Percentiles rank a stretch among this genome's conserved stretches.
Conservation (phyloP, 2,888 invertebrate genomes). For the Chesias legatella region DNA sequence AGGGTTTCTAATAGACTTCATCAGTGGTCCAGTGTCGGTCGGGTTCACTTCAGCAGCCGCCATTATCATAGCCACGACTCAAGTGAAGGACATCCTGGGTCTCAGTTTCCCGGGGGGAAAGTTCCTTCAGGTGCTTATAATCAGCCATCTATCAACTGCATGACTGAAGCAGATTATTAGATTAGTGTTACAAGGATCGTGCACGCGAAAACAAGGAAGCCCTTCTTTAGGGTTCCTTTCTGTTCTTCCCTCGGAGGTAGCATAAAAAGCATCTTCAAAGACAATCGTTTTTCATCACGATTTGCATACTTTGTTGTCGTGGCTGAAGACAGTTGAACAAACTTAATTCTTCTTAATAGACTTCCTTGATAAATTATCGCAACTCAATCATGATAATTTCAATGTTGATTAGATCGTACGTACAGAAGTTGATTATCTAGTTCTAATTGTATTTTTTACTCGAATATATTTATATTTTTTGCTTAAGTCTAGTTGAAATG, state of each 20-base stretch:
- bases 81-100: constrained; percentile 88
- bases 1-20: constrained; percentile 92
- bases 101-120: constrained; percentile 84
- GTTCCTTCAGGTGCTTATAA: constrained; percentile 84
- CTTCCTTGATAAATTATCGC: not conserved
- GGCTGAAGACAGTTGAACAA: no score
- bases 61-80: constrained; percentile 90
- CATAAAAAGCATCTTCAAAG: no score
- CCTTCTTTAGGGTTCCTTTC: no score
- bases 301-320: no score
- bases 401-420: not conserved
- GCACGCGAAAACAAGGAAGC: no score
- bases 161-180: no score
- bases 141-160: constrained; percentile 26
- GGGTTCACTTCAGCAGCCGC: constrained; percentile 92
- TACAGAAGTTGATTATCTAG: not conserved
- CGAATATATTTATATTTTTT: constrained; percentile 35
- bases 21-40: constrained; percentile 90
- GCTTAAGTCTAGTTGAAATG: constrained; percentile 14
- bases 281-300: no score
- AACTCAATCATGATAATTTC: not conserved
- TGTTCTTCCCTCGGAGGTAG: no score
- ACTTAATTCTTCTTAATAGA: not conserved
- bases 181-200: no score
- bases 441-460: constrained; percentile 30